These are phyloP conservation scores for Watsonalla cultraria DNA, from an alignment of 2,888 invertebrate genomes.

Conservation along the genomic window DNA sequence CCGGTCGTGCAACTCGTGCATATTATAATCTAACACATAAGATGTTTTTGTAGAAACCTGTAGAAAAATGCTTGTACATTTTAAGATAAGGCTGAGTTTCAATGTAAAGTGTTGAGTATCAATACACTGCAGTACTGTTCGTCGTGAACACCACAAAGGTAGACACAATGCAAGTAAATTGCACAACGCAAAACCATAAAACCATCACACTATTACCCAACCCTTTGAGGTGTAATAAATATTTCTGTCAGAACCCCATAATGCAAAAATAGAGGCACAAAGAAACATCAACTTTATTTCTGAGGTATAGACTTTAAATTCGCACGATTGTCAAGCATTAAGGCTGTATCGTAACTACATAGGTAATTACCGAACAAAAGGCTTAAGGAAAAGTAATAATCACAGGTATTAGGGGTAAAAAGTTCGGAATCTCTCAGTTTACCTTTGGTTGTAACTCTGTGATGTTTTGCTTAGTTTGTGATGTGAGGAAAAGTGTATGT, in stretches of 20 bases:
- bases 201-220: slow-evolving; percentile 64
- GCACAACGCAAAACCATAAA: slow-evolving; percentile 71
- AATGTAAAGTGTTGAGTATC: slow-evolving; percentile 22
- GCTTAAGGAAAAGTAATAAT: slow-evolving; percentile 56
- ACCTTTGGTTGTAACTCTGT: slow-evolving; percentile 41
- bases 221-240: slow-evolving; percentile 75
- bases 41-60: no score
- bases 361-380: slow-evolving; percentile 65
- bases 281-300: slow-evolving; percentile 24
- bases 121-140: slow-evolving; percentile 13
- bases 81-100: background rate
- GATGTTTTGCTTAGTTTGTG: slow-evolving; percentile 11
- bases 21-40: no score
- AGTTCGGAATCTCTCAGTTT: slow-evolving; percentile 44
- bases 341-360: slow-evolving; percentile 45
- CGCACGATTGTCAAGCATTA: background rate
- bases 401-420: slow-evolving; percentile 54
- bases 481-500: background rate
- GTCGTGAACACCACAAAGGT: slow-evolving; percentile 18
- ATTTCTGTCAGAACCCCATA: slow-evolving; percentile 36
- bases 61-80: background rate
- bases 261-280: slow-evolving; percentile 20
- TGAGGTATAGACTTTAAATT: slow-evolving; percentile 17
- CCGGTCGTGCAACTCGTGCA: no score
- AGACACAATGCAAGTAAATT: slow-evolving; percentile 65